Conservation (phyloP, 2,797 vertebrate species). For the Nasua narica region DNA sequence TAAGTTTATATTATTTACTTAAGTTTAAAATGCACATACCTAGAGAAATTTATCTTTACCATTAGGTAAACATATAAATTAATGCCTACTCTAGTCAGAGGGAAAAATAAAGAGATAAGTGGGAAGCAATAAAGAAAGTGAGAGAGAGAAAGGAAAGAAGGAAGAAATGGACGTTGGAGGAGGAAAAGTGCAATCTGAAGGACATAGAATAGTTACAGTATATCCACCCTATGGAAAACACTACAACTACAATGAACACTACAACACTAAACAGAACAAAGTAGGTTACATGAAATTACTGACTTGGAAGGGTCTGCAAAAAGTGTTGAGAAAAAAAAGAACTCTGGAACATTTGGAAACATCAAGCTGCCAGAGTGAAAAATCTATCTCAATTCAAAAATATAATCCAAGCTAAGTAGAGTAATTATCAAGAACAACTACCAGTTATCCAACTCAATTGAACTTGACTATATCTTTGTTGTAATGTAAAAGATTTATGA, state of each 20-base stretch:
- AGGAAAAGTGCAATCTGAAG: not conserved
- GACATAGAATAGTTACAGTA: not conserved
- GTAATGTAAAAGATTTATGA: not conserved
- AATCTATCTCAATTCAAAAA: not conserved
- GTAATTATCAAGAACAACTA: not conserved
- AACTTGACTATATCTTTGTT: not conserved
- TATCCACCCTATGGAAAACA: not conserved
- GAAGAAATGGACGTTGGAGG: not conserved
- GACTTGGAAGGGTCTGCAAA: not conserved
- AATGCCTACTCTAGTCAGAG: not conserved
- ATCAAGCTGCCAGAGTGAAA: not conserved
- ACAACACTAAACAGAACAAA: not conserved
- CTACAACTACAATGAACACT: too few species aligned
- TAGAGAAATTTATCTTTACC: not conserved
- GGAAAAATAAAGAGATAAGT: not conserved
- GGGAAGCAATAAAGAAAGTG: not conserved
- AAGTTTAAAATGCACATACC: not conserved
- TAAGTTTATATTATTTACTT: not conserved
- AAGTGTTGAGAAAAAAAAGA: not conserved
- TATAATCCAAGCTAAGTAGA: not conserved
- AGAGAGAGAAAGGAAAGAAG: not conserved
- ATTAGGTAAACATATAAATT: not conserved
- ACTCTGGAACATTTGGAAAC: not conserved
- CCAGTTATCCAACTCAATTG: not conserved
- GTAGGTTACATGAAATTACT: not conserved